A percentile compares a stretch with the other conserved stretches of the same genome.
Evolutionary conservation across 2,113 vertebrate species (phyloP).

Genomic region (Desmodus rotundus): DNA sequence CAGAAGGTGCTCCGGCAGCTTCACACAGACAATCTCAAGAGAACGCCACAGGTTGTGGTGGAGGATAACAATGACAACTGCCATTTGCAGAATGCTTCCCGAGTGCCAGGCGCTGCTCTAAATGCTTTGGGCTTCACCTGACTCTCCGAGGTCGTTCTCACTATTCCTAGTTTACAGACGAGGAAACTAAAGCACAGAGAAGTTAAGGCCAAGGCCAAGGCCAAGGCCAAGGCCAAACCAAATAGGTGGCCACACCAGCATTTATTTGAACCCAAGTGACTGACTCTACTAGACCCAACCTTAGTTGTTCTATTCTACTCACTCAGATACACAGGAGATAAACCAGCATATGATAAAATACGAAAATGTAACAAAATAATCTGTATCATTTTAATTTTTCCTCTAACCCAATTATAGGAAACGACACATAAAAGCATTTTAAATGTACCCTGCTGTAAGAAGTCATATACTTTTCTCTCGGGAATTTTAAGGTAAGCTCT

Average conservation of each 20-base stretch:
- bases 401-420: background rate
- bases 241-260: too few relatives aligned
- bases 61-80: accelerated
- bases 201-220: background rate
- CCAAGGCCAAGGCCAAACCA: background rate
- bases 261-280: background rate
- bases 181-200: background rate
- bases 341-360: background rate
- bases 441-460: background rate
- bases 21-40: background rate
- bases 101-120: accelerated
- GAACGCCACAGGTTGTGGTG: background rate
- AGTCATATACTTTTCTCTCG: background rate
- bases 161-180: background rate
- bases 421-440: background rate
- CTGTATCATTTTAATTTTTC: background rate
- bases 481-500: background rate
- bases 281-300: background rate
- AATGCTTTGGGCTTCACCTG: background rate
- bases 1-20: background rate
- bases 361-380: background rate
- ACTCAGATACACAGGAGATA: background rate
- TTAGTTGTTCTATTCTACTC: background rate
- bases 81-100: background rate
- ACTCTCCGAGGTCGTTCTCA: background rate